Base-by-base conservation (phyloP, 2,888 invertebrate species). In the Chesias legatella region DNA sequence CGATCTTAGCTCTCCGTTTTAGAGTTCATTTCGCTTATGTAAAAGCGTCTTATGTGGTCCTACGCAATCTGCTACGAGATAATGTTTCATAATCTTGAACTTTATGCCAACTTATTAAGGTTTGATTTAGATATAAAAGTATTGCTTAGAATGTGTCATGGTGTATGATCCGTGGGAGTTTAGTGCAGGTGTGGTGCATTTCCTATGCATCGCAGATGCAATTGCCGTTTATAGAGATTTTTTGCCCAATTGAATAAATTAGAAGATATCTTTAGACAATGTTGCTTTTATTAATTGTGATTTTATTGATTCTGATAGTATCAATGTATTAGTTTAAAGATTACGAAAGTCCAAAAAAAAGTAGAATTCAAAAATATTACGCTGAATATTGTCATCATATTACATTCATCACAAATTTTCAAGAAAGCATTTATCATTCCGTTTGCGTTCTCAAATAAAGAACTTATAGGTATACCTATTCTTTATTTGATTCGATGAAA, bases 161-260 rank as follows among this genome's bases (percentile, higher is more conserved):
- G 61, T 54, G 59, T 60, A 62, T 57, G 60, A 67, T 60, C n/a
- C 86, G 86, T 88, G 86, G 85, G 86, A 88, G 77, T 64, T 47
- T 51, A 67, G 70, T 73, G 86, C 86, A 88, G 86, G 86, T 88
- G 86, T 73, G 64, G 53, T 36, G 33, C 20, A 34, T 73, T 79
- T 80, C 80, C 78, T 79, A 73, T 60, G 57, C 65, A 49, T 63
- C 52, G 76, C 83, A 83, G 79, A 82, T 81, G 85, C 68, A 75
- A 62, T 68, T 62, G 63, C 60, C 60, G 64, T 23, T 44, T 8
- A 28, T 28, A 21, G 13, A 25, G 31, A 6, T 25, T 22, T 37
- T 36, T 45, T 31, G 32, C 40, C 28, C 13, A 6, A 10, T 48
- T 42, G 35, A 45, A 45, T 39, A 30, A 27, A 35, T 34, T 30